phyloP scores from a whole-genome alignment of 2,888 invertebrate species.

The Anticlea derivata region DNA sequence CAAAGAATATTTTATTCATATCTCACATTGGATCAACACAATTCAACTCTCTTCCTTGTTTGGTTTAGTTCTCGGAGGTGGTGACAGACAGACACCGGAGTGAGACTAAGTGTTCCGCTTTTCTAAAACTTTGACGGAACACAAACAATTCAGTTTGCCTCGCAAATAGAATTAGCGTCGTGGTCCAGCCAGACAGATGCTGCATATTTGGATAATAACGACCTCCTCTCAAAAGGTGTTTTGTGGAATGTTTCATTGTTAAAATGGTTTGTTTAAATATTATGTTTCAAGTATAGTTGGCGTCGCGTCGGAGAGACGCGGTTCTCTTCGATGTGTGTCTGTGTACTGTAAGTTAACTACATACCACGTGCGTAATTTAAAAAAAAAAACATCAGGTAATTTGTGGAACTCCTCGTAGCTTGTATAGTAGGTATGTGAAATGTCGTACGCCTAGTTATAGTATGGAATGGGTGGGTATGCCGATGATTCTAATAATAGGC shows the following conservation, averaged over 20 bases:
- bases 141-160: too few species aligned
- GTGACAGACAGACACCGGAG: too few species aligned
- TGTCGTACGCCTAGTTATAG: slow-evolving; percentile 26
- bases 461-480: slow-evolving; percentile 41
- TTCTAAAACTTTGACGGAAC: too few species aligned
- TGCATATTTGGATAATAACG: slow-evolving; percentile 2
- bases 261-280: slow-evolving; percentile 1
- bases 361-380: too few species aligned
- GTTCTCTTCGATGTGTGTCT: background rate
- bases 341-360: too few species aligned
- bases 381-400: background rate
- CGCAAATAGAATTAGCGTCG: too few species aligned
- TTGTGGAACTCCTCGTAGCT: background rate
- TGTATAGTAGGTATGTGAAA: slow-evolving; percentile 1
- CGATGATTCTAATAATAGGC: slow-evolving; percentile 67
- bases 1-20: too few species aligned
- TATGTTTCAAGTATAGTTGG: slow-evolving; percentile 1
- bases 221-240: background rate
- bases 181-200: background rate
- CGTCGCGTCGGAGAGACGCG: background rate
- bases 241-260: slow-evolving; percentile 9
- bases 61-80: too few species aligned
- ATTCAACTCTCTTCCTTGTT: too few species aligned
- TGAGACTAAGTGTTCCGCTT: too few species aligned
- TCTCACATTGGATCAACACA: too few species aligned